Base-by-base conservation (phyloP, 2,113 vertebrate species). In the Salminus brasiliensis region DNA sequence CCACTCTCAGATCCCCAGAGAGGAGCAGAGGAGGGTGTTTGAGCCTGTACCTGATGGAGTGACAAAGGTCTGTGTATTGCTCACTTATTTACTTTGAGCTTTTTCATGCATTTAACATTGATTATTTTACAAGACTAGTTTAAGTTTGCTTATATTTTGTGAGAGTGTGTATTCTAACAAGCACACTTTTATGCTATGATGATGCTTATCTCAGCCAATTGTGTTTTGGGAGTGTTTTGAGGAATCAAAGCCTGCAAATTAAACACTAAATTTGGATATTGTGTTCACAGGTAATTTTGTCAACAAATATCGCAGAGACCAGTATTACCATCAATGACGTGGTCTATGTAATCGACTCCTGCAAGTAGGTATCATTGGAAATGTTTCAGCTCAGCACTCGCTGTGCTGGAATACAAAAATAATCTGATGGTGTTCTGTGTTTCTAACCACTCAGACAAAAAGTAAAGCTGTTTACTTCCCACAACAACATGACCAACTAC, bases 401-500 rank as follows among this genome's bases (percentile, higher is more conserved):
- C 18, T 32, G 15, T 18, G 23, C 57, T 27, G 30, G 3, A 5
- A 23, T 1, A 39, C 18, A 30, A 23, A 13, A 7, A 47, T 5
- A 16, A 5, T 30, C 6, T 7, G 3, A 63, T 1, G 71, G 23
- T 57, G 68, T 45, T 6, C 47, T 36, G 36, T 45, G 36, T 12
- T 76, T 49, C 10, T 11, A 12, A 55, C 18, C 16, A 4, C 62
- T 18, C 84, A 99, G 97, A 86, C 97, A 99, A 85, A 99, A 98
- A 80, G 95, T 97, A 88, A 99, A 99, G 85, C 90, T 99, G 18
- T 98, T 99, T 85, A 98, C 97, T 4, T 94, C 97, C 74, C 97
- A 99, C 85, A 99, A 98, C 88, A 99, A 98, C 74, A 98, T 99
- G 97, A 99, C 98, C 59, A 99, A 99, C 90, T 99, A 98, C 29